Evolutionary conservation across 2,113 vertebrate genomes (phyloP).

Genomic region (Lophura nycthemera): DNA sequence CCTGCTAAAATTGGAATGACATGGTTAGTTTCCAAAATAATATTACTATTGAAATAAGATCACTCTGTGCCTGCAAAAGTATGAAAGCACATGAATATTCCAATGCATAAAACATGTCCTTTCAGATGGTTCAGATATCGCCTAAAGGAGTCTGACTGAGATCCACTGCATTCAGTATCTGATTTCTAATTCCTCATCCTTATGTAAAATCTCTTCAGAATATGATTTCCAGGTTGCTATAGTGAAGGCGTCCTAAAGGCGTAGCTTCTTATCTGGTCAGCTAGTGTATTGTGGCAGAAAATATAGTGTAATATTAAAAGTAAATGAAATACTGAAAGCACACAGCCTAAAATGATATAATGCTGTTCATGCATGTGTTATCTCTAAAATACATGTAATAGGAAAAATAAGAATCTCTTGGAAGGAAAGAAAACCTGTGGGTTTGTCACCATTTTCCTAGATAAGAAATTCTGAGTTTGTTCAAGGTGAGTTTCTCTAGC

Average conservation of each 20-base stretch:
- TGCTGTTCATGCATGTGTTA: not conserved
- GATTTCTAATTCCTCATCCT: not conserved
- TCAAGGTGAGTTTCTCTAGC: not conserved
- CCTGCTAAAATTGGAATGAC: not conserved
- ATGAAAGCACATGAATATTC: not conserved
- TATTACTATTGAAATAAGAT: not conserved
- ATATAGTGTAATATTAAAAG: not conserved
- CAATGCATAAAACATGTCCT: fast-evolving
- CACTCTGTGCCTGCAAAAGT: not conserved
- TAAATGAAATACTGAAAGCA: not conserved
- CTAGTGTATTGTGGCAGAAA: not conserved
- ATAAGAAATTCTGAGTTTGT: not conserved
- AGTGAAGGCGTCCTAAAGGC: not conserved
- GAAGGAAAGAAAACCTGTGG: not conserved
- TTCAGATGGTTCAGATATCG: not conserved
- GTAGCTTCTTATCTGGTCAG: not conserved
- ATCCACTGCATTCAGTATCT: not conserved
- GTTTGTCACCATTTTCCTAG: not conserved
- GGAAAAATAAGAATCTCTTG: not conserved
- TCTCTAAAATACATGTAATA: not conserved
- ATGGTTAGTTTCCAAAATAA: not conserved
- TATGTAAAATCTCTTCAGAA: not conserved
- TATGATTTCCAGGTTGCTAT: not conserved
- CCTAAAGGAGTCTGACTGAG: not conserved
- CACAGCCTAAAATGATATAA: not conserved